phyloP scores from a whole-genome alignment of 2,888 invertebrate species.

The Tenthredo mesomela region DNA sequence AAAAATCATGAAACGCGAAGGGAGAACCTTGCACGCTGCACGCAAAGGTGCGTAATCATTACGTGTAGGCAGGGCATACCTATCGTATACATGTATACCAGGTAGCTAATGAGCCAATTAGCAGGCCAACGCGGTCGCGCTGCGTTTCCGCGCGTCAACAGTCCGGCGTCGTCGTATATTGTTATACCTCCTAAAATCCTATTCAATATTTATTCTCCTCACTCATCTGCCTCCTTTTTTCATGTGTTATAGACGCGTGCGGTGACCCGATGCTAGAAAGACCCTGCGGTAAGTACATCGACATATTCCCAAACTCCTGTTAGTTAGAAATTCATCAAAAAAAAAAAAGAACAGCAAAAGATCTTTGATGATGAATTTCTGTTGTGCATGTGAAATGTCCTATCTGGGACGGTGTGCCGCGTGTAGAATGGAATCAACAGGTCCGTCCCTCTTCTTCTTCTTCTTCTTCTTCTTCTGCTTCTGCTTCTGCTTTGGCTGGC shows the following conservation, averaged over 20 bases:
- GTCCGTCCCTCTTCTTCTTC: slow-evolving; percentile 66
- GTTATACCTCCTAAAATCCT: slow-evolving; percentile 12
- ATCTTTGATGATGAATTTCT: background rate
- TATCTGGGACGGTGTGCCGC: slow-evolving; percentile 34
- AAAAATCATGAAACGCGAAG: background rate
- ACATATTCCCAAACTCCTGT: background rate
- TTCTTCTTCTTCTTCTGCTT: no score
- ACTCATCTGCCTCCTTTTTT: background rate
- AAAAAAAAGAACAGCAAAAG: background rate
- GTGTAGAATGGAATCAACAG: slow-evolving; percentile 72
- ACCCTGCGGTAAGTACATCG: slow-evolving; percentile 74
- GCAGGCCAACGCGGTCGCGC: slow-evolving; percentile 63
- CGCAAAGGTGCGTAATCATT: slow-evolving; percentile 34
- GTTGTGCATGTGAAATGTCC: background rate
- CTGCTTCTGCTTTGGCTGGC: slow-evolving; percentile 42
- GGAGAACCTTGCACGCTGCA: background rate
- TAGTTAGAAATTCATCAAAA: background rate
- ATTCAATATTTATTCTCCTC: slow-evolving; percentile 19
- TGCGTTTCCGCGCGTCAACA: slow-evolving; percentile 49
- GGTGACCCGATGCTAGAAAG: slow-evolving; percentile 72
- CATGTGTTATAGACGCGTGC: slow-evolving; percentile 73
- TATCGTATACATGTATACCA: slow-evolving; percentile 52
- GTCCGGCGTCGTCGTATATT: slow-evolving; percentile 8
- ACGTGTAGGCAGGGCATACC: slow-evolving; percentile 31
- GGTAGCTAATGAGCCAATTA: slow-evolving; percentile 71